Conservation (phyloP, 2,888 invertebrate genomes). For the Flexamia atlantica region DNA sequence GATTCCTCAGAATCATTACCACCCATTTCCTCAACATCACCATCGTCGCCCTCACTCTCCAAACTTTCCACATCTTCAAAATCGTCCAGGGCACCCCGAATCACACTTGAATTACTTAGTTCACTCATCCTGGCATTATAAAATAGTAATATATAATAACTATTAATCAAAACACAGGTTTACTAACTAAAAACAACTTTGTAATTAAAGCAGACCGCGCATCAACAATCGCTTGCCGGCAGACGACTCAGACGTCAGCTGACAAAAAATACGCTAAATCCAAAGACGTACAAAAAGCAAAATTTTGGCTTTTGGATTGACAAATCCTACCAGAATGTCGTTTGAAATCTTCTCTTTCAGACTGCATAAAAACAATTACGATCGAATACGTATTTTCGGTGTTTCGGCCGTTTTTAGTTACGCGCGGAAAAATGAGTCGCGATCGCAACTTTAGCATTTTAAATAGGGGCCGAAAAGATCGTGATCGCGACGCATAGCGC, state of each 20-base stretch:
- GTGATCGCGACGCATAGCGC: neutral
- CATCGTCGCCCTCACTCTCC: neutral
- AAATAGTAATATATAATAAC: neutral
- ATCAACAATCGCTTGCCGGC: neutral
- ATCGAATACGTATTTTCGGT: neutral
- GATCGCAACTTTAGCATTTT: slow-evolving; percentile 1
- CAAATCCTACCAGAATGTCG: neutral
- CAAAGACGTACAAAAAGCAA: neutral
- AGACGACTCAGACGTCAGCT: neutral
- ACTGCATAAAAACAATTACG: neutral
- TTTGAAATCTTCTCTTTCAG: neutral
- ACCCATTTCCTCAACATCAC: neutral
- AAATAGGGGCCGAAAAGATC: neutral
- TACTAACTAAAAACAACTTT: neutral
- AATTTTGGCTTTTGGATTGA: neutral
- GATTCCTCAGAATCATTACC: neutral
- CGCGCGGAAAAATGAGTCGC: neutral
- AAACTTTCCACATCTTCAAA: neutral
- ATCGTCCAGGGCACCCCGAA: neutral
- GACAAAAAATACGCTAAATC: neutral
- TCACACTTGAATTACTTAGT: neutral
- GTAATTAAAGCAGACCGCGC: neutral
- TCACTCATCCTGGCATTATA: neutral
- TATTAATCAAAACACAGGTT: neutral
- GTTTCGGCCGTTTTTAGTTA: neutral